Evolutionary conservation across 2,113 vertebrate species (phyloP).

Genomic region (Barbus barbus): DNA sequence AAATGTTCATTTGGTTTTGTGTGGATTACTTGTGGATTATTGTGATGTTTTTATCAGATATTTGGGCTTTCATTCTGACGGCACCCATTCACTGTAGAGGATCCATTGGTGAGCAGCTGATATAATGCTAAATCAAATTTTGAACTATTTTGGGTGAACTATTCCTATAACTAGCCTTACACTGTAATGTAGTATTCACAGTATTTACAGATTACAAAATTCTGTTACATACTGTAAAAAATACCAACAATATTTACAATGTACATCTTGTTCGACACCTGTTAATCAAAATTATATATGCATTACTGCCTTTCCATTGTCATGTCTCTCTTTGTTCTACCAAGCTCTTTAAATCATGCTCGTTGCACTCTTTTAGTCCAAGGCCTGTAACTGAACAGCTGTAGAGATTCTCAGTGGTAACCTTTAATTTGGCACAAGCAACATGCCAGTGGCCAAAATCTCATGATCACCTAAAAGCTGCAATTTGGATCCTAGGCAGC

Average conservation of each 20-base stretch:
- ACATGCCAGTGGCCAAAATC: slow-evolving; percentile 70
- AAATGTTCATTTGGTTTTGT: too few relatives aligned
- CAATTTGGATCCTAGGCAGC: slow-evolving; percentile 79
- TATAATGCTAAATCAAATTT: too few relatives aligned
- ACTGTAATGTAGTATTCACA: not conserved
- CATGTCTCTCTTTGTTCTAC: not conserved
- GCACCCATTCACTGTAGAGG: too few relatives aligned
- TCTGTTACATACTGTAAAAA: not conserved
- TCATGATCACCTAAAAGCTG: slow-evolving; percentile 61
- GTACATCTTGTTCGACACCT: not conserved
- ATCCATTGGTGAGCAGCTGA: too few relatives aligned
- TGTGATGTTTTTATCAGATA: too few relatives aligned
- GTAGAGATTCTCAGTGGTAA: slow-evolving; percentile 55
- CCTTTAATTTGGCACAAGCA: slow-evolving; percentile 74
- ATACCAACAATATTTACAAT: not conserved
- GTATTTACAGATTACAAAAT: not conserved
- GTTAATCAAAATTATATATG: slow-evolving; percentile 6
- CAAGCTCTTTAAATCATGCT: slow-evolving; percentile 29
- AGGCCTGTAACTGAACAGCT: slow-evolving; percentile 53
- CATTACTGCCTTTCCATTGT: not conserved
- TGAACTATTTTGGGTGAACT: not conserved
- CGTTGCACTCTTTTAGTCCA: not conserved
- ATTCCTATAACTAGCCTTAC: not conserved
- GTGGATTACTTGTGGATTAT: too few relatives aligned
- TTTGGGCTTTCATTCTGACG: too few relatives aligned